Percentiles rank a stretch among this genome's conserved stretches.
Conservation (phyloP, 2,888 invertebrate species). For the Pollenia amentaria region DNA sequence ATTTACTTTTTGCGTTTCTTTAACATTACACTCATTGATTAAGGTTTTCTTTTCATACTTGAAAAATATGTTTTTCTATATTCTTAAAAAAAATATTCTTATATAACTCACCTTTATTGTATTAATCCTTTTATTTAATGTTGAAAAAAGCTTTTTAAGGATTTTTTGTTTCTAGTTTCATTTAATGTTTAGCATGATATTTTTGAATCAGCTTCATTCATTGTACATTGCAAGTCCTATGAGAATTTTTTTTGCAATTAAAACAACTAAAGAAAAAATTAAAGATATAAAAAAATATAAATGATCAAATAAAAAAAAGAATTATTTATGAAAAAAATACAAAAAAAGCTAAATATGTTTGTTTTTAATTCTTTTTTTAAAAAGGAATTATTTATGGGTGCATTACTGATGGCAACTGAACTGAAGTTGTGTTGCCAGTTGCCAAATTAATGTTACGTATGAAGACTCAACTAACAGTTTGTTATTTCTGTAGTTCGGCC, state of each 20-base stretch:
- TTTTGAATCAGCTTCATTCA: slow-evolving; percentile 30
- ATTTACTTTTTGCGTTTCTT: slow-evolving; percentile 49
- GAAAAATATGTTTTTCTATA: not conserved
- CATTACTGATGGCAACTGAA: too few relatives aligned
- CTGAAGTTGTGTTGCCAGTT: too few relatives aligned
- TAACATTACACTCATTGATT: slow-evolving; percentile 23
- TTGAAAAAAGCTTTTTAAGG: not conserved
- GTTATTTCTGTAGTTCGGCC: too few relatives aligned
- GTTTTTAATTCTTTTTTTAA: too few relatives aligned
- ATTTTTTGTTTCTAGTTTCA: slow-evolving; percentile 53
- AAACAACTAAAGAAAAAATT: slow-evolving; percentile 33
- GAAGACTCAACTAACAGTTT: too few relatives aligned
- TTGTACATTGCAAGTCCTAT: slow-evolving; percentile 1
- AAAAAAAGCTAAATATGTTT: not conserved
- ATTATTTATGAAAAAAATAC: slow-evolving; percentile 35
- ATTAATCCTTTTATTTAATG: slow-evolving; percentile 44
- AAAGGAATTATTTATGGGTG: too few relatives aligned
- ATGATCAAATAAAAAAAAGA: slow-evolving; percentile 43
- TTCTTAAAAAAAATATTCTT: slow-evolving; percentile 13
- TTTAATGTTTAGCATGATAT: slow-evolving; percentile 40
- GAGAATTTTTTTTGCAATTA: slow-evolving; percentile 23
- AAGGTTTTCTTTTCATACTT: slow-evolving; percentile 1
- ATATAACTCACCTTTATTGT: slow-evolving; percentile 55
- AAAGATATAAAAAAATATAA: slow-evolving; percentile 39
- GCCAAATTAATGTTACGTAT: too few relatives aligned